These are phyloP conservation scores for Dromococcyx pavoninus DNA, from an alignment of 2,797 vertebrate species.

Conservation along the genomic window DNA sequence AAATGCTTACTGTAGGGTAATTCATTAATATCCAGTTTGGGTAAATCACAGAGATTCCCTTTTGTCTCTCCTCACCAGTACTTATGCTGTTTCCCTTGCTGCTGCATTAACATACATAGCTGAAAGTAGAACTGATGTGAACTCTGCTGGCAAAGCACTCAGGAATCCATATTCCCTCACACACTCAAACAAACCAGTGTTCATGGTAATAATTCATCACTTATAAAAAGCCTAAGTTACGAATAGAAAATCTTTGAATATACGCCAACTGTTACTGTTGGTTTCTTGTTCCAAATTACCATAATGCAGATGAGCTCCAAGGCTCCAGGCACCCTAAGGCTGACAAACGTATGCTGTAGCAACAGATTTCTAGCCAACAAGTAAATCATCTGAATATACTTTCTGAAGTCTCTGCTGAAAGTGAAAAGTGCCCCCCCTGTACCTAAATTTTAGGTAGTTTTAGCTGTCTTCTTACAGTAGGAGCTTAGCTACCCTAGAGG, in stretches of 20 bases:
- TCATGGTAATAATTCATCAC: constrained; percentile 26
- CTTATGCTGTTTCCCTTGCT: constrained; percentile 46
- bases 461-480: background rate
- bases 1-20: constrained; percentile 2
- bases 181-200: constrained; percentile 19
- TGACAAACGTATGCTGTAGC: background rate
- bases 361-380: background rate
- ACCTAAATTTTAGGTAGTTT: background rate
- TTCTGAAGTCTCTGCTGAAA: background rate
- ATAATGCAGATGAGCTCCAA: constrained; percentile 40
- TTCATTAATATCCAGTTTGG: constrained; percentile 52
- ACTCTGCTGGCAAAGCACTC: constrained; percentile 5
- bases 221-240: constrained; percentile 38
- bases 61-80: constrained; percentile 28
- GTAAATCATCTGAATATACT: background rate
- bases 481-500: background rate
- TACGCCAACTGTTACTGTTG: constrained; percentile 26
- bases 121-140: constrained; percentile 57
- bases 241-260: constrained; percentile 54
- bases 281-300: constrained; percentile 56
- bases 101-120: constrained; percentile 60
- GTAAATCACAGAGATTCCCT: constrained; percentile 37
- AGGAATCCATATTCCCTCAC: constrained; percentile 28
- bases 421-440: background rate
- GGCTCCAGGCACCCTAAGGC: constrained; percentile 1